Percentiles rank a stretch among this genome's conserved stretches.
phyloP scores from a whole-genome alignment of 2,888 invertebrate genomes.

The Drosophila helvetica region DNA sequence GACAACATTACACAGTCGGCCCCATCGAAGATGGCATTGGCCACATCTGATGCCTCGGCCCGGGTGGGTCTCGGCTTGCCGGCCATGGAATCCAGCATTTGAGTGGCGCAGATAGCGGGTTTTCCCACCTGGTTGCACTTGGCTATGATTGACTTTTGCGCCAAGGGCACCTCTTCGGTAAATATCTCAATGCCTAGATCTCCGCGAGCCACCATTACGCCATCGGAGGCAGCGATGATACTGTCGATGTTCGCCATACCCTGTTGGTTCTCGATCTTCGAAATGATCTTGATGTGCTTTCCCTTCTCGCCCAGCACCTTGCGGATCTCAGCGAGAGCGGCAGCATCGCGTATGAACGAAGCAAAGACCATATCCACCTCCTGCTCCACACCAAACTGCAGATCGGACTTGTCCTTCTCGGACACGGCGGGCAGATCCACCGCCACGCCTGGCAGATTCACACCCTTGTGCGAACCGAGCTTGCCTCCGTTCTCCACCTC shows the following conservation, averaged over 20 bases:
- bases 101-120: constrained; percentile 98
- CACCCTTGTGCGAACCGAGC: constrained; percentile 97
- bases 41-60: constrained; percentile 98
- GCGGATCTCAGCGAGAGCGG: constrained; percentile 93
- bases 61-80: constrained; percentile 97
- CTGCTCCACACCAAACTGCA: constrained; percentile 94
- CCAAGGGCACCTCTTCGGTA: constrained; percentile 97
- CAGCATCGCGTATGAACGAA: constrained; percentile 97
- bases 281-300: constrained; percentile 96
- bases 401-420: constrained; percentile 95
- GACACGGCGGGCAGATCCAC: constrained; percentile 98
- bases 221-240: constrained; percentile 96
- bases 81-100: constrained; percentile 99
- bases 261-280: constrained; percentile 99
- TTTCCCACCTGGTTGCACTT: constrained; percentile 97
- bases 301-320: constrained; percentile 93
- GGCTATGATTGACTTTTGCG: constrained; percentile 98
- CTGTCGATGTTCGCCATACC: constrained; percentile 96
- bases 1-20: constrained; percentile 99
- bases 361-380: constrained; percentile 96
- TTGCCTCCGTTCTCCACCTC: constrained; percentile 96
- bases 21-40: constrained; percentile 98
- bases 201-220: constrained; percentile 99
- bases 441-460: constrained; percentile 96
- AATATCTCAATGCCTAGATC: constrained; percentile 99